phyloP scores from a whole-genome alignment of 1,140 invertebrate genomes.

The Globodera rostochiensis region DNA sequence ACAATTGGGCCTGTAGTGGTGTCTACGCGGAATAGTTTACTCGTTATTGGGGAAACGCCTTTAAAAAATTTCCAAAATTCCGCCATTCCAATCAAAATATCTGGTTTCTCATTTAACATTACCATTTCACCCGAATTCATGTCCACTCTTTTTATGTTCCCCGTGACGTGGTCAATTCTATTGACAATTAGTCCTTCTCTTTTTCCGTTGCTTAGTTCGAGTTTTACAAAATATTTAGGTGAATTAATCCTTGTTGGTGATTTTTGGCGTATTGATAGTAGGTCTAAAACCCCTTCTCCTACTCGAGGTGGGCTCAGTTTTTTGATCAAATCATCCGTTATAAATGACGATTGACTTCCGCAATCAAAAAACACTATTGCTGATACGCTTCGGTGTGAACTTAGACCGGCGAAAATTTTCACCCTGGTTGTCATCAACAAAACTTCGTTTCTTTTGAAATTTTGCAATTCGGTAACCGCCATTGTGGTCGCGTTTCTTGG shows the following conservation, averaged over 20 bases:
- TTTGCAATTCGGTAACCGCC: neutral
- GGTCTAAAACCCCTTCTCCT: neutral
- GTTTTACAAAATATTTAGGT: neutral
- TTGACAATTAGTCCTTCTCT: no score
- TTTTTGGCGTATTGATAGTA: neutral
- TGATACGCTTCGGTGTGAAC: no score
- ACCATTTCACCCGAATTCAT: no score
- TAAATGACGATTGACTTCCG: neutral
- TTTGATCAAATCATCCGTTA: neutral
- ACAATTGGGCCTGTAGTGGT: neutral
- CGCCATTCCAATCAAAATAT: neutral
- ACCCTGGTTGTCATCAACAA: neutral
- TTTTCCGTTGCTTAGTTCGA: no score
- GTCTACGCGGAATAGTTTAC: neutral
- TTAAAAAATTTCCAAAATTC: slow-evolving; percentile 17
- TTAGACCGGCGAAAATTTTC: neutral
- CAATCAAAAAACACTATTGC: neutral
- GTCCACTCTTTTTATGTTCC: no score
- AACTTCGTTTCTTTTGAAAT: neutral
- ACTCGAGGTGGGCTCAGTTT: neutral
- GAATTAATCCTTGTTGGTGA: neutral
- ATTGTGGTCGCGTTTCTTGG: no score
- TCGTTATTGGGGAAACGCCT: neutral
- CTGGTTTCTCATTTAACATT: neutral
- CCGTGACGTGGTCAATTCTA: no score